Evolutionary conservation across 2,113 vertebrate genomes (phyloP), one percentile per base, ranked within the genome.

Genomic region (Murina feae): DNA sequence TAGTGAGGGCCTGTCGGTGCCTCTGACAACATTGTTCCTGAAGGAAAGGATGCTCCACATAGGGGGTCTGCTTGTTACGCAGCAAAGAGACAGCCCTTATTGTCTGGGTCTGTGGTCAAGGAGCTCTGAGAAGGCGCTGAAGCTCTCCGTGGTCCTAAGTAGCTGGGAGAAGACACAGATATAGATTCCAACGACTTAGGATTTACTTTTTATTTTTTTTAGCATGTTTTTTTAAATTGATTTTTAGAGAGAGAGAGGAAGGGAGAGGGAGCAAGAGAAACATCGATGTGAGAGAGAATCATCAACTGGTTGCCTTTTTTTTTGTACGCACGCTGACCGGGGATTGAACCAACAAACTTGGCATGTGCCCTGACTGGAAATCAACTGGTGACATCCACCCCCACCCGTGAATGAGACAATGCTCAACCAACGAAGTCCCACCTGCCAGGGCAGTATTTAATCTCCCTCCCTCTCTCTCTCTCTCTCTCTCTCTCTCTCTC

Each of bases 31-130:
- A 32, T 23, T 21, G 44, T 32, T 60, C 37, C 81, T 47, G 60
- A 28, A 17, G 35, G 47, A 66, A 60, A 80, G 35, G 11, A 71
- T 20, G 5, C 25, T 65, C 58, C 4, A 25, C 11, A 42, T 51
- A 18, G 21, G 51, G 47, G 7, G 53, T 25, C 28, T 55, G 35
- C 35, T 80, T 20, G 32, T n/a, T 5, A 51, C 8, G 6, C 5
- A 5, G 69, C 76, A 25, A 74, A 55, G 12, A 66, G 16, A 9
- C 17, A 44, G 47, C 35, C 25, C 30, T 25, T 42, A 9, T 4
- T 28, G 28, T 9, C 37, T n/a, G 6, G 4, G 20, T 69, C 30
- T 58, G 60, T 1, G 16, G 5, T 2, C 0, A 0, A 18, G 42
- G 20, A 44, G 47, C 75, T 78, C 72, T 14, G 58, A 75, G 66